Evolutionary conservation across 2,888 invertebrate species (phyloP).

Genomic region (Camponotus fellah): DNA sequence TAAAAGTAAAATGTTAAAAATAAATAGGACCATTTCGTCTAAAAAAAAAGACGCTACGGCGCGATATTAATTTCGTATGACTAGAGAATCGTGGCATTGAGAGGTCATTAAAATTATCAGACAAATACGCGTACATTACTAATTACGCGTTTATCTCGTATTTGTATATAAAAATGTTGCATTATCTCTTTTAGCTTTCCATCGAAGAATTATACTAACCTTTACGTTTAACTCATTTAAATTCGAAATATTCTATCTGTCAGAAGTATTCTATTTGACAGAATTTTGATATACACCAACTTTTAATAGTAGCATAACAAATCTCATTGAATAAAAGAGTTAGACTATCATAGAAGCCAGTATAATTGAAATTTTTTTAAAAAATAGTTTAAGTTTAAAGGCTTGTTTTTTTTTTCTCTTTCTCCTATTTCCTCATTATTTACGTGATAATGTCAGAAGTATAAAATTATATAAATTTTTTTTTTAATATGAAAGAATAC

Average conservation of each 20-base stretch:
- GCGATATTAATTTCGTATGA: slow-evolving; percentile 72
- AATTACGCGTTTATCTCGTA: slow-evolving; percentile 5
- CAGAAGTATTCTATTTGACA: neutral
- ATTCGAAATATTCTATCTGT: slow-evolving; percentile 23
- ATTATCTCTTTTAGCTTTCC: slow-evolving; percentile 11
- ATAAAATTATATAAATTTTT: neutral
- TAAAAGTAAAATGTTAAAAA: slow-evolving; percentile 46
- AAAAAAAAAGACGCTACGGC: slow-evolving; percentile 62
- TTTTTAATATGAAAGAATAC: neutral
- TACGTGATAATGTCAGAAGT: neutral
- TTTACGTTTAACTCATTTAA: slow-evolving; percentile 19
- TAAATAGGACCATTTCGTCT: slow-evolving; percentile 52
- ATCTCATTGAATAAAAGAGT: neutral
- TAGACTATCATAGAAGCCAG: neutral
- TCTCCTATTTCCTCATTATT: neutral
- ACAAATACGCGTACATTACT: neutral
- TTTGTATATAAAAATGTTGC: slow-evolving; percentile 33
- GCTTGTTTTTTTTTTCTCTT: neutral
- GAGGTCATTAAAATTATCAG: slow-evolving; percentile 49
- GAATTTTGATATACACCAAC: slow-evolving; percentile 29
- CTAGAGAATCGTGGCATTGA: slow-evolving; percentile 75
- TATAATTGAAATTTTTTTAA: neutral
- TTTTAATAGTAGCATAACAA: slow-evolving; percentile 4
- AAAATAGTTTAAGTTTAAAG: neutral
- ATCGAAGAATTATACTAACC: slow-evolving; percentile 17